Conservation (phyloP, 2,113 vertebrate genomes). For the Stegostoma tigrinum region DNA sequence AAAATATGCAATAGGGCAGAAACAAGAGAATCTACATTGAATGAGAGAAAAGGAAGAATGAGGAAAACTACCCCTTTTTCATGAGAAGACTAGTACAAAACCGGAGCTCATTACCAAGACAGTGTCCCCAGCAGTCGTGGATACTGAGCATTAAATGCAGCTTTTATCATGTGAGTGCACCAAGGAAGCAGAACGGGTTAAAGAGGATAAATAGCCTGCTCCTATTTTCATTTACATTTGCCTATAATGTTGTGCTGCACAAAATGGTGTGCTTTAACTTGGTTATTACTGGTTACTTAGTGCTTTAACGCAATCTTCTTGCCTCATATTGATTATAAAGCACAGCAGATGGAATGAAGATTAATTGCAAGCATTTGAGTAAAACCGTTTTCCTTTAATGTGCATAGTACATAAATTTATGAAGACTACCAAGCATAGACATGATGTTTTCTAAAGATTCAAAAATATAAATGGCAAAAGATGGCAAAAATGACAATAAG, state of each 20-base stretch:
- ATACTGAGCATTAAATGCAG: not conserved
- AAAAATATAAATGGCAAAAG: not conserved
- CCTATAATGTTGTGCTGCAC: not conserved
- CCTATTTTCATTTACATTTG: not conserved
- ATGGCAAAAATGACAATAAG: not conserved
- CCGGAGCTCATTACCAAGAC: not conserved
- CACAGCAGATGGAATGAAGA: slow-evolving; percentile 1
- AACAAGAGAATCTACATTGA: not conserved
- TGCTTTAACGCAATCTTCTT: not conserved
- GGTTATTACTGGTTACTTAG: not conserved
- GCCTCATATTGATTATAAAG: not conserved
- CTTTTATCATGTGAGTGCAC: not conserved
- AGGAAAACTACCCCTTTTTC: not conserved
- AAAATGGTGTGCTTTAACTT: not conserved
- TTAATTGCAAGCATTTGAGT: not conserved
- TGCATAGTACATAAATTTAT: not conserved
- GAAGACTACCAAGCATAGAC: not conserved
- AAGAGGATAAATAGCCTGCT: not conserved
- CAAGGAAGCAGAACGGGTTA: not conserved
- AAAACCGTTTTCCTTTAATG: not conserved
- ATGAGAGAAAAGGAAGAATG: not conserved
- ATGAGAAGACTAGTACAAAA: not conserved
- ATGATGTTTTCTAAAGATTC: slow-evolving; percentile 21
- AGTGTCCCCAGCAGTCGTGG: not conserved
- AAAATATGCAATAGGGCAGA: not conserved